Evolutionary conservation across 2,888 invertebrate species (phyloP), one percentile per base, ranked within the genome.

Genomic region (Pseudolycoriella hygida): DNA sequence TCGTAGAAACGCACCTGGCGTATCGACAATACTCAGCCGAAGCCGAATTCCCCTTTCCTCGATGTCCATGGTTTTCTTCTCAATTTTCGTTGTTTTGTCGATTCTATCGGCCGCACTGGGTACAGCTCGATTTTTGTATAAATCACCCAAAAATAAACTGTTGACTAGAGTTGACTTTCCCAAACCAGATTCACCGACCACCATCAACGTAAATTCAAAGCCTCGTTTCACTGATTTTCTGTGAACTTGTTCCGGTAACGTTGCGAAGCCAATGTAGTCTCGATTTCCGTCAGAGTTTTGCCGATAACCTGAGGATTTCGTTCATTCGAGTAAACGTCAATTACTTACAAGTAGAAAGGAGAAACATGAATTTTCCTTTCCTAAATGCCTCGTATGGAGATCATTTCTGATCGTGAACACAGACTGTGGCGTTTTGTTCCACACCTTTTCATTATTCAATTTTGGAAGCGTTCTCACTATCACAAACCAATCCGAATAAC

Each of bases 171-270:
- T 94, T 1, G 92, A 93, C 65, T 94, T 94, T 47, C 94, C 94
- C 43, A 94, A 72, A 0, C 94, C 93, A 0, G 84, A 83, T 66
- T 94, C 93, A 25, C 93, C 94, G 30, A 93, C 86, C 15, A 94
- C 93, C 90, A 94, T 92, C 51, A 94, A 69, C 0, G 93, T 94
- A 67, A 94, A 94, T 65, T 94, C 93, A 66, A 94, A 94, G 46
- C 93, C 93, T 56, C 88, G 76, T 67, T 94, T 94, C 44, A 93
- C 93, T 1, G 92, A 92, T 68, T 94, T 94, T 53, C 93, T 76
- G 67, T 94, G 93, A 46, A 94, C 89, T 68, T 94, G 93, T 63
- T 93, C 92, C 17, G 93, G 93, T 49, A 94, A 71, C 46, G 92
- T 93, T 51, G 93, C 93, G 63, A 94, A 93, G 48, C 93, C 94